phyloP scores from a whole-genome alignment of 2,113 vertebrate genomes.

The Tilapia sparmanii region DNA sequence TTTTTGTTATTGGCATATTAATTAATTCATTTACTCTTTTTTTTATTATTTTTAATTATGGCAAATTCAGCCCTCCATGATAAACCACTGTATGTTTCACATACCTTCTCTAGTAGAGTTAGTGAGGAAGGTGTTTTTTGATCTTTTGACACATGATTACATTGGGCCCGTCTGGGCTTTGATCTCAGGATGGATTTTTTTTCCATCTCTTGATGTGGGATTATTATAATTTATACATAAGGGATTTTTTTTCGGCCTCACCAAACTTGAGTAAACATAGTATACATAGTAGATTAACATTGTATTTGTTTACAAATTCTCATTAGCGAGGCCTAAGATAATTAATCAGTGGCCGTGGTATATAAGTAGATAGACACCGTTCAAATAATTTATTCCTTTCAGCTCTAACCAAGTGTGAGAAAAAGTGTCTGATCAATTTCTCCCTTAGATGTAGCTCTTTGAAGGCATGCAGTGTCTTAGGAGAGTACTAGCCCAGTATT shows the following conservation, averaged over 20 bases:
- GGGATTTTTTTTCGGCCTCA: slow-evolving; percentile 67
- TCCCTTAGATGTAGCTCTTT: slow-evolving; percentile 63
- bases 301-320: slow-evolving; percentile 71
- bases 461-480: slow-evolving; percentile 52
- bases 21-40: background rate
- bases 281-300: slow-evolving; percentile 55
- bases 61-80: fast-evolving
- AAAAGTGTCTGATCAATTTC: slow-evolving; percentile 68
- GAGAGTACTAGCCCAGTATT: slow-evolving; percentile 39
- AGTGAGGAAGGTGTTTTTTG: slow-evolving; percentile 55
- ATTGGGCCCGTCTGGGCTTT: slow-evolving; percentile 57
- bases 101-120: slow-evolving; percentile 39
- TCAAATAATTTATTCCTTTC: slow-evolving; percentile 62
- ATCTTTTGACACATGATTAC: slow-evolving; percentile 73
- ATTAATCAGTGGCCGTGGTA: slow-evolving; percentile 56
- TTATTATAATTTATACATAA: slow-evolving; percentile 78
- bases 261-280: slow-evolving; percentile 70
- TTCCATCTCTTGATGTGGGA: slow-evolving; percentile 61
- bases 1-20: background rate
- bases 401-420: slow-evolving; percentile 53
- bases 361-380: slow-evolving; percentile 47
- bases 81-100: slow-evolving; percentile 25
- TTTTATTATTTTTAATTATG: background rate
- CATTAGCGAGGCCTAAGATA: slow-evolving; percentile 68
- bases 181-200: slow-evolving; percentile 62